Evolutionary conservation across 2,113 vertebrate species (phyloP).

Genomic region (Notarius lentiginosus): DNA sequence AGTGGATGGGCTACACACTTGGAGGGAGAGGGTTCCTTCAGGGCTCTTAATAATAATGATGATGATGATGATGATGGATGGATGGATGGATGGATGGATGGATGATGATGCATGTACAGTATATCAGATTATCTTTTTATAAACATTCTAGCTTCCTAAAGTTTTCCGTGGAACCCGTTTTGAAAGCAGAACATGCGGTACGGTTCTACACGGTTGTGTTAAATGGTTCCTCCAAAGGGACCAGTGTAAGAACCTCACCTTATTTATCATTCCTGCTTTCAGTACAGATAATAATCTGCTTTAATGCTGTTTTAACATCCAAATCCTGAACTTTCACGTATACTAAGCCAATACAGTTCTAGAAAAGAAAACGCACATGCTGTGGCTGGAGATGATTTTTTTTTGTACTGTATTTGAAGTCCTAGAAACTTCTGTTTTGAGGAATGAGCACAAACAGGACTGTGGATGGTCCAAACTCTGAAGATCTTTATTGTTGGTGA

Average conservation of each 20-base stretch:
- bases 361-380: neutral
- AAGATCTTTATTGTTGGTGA: neutral
- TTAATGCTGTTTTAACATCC: neutral
- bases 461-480: neutral
- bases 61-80: neutral
- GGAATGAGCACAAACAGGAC: neutral
- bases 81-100: too few species aligned
- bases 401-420: neutral
- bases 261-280: neutral
- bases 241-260: neutral
- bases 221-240: neutral
- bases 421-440: neutral
- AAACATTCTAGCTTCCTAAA: neutral
- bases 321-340: neutral
- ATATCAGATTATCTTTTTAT: neutral
- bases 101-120: neutral
- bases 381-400: neutral
- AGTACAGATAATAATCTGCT: neutral
- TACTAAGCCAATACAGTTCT: neutral
- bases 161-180: neutral
- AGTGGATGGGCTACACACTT: neutral
- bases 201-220: neutral
- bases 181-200: neutral
- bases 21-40: neutral
- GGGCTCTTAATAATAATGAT: neutral